A percentile compares a stretch with the other conserved stretches of the same genome.
Evolutionary conservation across 2,888 invertebrate species (phyloP).

Genomic region (Limnephilus rhombicus): DNA sequence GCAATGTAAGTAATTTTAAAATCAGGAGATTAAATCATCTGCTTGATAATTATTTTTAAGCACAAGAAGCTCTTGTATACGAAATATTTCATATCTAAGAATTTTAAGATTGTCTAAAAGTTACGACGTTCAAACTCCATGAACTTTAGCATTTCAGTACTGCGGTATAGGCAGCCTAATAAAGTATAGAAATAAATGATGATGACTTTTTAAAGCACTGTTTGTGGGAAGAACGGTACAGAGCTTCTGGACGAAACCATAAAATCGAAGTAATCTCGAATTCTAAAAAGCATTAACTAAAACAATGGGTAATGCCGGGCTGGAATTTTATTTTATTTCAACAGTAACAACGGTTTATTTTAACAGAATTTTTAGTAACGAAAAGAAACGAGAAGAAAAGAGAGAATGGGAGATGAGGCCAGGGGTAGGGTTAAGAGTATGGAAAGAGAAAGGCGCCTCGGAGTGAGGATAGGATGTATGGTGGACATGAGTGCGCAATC

Average conservation of each 20-base stretch:
- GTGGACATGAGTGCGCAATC: background rate
- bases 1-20: background rate
- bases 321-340: background rate
- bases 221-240: background rate
- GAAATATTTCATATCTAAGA: background rate
- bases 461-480: constrained; percentile 39
- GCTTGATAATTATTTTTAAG: background rate
- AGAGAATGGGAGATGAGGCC: background rate
- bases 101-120: background rate
- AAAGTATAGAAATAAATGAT: constrained; percentile 11
- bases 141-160: background rate
- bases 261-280: background rate
- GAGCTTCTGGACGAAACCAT: background rate
- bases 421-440: background rate
- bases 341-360: constrained; percentile 8
- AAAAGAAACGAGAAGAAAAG: constrained; percentile 25
- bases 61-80: background rate
- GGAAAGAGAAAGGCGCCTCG: background rate
- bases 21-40: background rate
- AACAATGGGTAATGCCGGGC: background rate
- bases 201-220: background rate
- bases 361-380: constrained; percentile 10
- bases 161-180: background rate
- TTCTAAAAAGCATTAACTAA: background rate
- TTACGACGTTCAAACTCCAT: background rate